A percentile compares a stretch with the other conserved stretches of the same genome.
phyloP scores from a whole-genome alignment of 2,888 invertebrate species.

The Biston betularia region DNA sequence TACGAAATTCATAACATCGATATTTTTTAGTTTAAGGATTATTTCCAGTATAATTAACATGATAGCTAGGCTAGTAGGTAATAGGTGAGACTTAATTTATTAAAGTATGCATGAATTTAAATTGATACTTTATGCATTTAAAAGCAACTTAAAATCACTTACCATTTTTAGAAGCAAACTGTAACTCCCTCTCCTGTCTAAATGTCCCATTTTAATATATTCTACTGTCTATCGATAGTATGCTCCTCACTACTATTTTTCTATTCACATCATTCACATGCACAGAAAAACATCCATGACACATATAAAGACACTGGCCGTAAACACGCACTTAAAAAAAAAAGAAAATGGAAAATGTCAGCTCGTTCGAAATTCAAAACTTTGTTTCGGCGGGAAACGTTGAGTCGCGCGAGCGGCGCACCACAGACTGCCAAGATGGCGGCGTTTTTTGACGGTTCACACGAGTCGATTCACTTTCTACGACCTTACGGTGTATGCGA shows the following conservation, averaged over 20 bases:
- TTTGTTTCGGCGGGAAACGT: conserved; percentile 77
- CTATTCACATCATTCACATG: conserved; percentile 78
- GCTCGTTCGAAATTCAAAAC: conserved; percentile 67
- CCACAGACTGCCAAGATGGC: conserved; percentile 84
- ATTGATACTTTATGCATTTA: neutral
- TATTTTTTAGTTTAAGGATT: conserved; percentile 5
- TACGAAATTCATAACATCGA: conserved; percentile 47
- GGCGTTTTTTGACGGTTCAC: conserved; percentile 85
- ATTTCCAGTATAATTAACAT: conserved; percentile 7
- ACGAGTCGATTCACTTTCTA: conserved; percentile 86
- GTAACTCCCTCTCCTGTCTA: conserved; percentile 68
- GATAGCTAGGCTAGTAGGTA: neutral
- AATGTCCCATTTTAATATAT: conserved; percentile 69
- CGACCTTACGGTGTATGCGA: conserved; percentile 84
- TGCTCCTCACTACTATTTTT: conserved; percentile 60
- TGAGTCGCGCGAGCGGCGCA: conserved; percentile 75
- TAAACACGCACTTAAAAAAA: conserved; percentile 64
- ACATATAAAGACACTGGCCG: conserved; percentile 65
- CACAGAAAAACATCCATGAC: conserved; percentile 62
- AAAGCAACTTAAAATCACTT: conserved; percentile 50
- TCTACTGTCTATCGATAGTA: conserved; percentile 53
- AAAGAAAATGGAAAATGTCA: conserved; percentile 54
- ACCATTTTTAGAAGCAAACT: conserved; percentile 74
- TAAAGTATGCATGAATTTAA: neutral
- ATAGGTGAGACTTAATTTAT: neutral